Percentiles rank a stretch among this genome's conserved stretches.
Evolutionary conservation across 37 sponge, comb jelly and placozoan species (phyloP).

Genomic region (Trichoplax adhaerens): DNA sequence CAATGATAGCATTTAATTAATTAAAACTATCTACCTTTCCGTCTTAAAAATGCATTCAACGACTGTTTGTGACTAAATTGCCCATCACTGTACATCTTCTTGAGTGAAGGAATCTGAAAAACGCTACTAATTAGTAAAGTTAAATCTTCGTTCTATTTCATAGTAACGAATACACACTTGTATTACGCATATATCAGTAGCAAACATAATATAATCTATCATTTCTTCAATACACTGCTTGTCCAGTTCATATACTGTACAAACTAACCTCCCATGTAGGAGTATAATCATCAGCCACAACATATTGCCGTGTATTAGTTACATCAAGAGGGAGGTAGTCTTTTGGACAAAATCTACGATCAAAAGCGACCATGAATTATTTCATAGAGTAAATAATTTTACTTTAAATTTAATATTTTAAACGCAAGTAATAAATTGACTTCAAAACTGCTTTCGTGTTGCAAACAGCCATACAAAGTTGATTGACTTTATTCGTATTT

Average conservation of each 20-base stretch:
- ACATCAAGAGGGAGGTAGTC: constrained; percentile 38
- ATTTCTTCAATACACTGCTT: too few species aligned
- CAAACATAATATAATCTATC: too few species aligned
- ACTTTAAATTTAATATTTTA: too few species aligned
- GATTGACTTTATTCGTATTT: too few species aligned
- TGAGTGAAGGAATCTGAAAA: constrained; percentile 29
- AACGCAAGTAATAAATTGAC: too few species aligned
- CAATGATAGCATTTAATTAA: too few species aligned
- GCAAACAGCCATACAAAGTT: too few species aligned
- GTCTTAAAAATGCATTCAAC: constrained; percentile 12
- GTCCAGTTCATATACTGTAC: background rate
- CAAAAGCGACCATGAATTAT: too few species aligned
- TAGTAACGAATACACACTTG: too few species aligned
- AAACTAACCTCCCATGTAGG: constrained; percentile 39
- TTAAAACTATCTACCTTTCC: constrained; percentile 11
- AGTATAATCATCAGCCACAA: constrained; percentile 51
- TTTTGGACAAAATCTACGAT: constrained; percentile 35
- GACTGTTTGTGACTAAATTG: constrained; percentile 29
- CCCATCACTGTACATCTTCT: background rate
- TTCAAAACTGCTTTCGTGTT: too few species aligned
- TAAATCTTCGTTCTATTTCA: background rate
- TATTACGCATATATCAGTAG: too few species aligned
- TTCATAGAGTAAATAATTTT: too few species aligned
- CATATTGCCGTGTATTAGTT: constrained; percentile 22
- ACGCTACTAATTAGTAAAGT: constrained; percentile 1